phyloP scores from a whole-genome alignment of 2,113 vertebrate species.

The Hemibates koningsi region DNA sequence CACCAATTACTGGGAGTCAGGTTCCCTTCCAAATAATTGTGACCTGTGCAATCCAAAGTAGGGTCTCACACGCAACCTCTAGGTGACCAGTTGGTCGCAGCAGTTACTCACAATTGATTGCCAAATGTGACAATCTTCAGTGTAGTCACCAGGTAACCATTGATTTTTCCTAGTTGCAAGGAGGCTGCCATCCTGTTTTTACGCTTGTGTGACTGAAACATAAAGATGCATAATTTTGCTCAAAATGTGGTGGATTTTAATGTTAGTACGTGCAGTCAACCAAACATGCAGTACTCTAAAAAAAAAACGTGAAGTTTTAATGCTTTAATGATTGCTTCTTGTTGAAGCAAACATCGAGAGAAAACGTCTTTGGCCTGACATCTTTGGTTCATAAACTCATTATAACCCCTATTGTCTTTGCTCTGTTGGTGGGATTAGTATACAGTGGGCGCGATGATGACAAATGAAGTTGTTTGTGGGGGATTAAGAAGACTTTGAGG shows the following conservation, averaged over 20 bases:
- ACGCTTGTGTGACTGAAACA: neutral
- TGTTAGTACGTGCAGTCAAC: neutral
- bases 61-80: neutral
- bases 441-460: constrained; percentile 36
- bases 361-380: neutral
- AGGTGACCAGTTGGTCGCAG: fast-evolving
- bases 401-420: neutral
- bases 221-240: neutral
- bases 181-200: neutral
- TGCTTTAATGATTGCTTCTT: neutral
- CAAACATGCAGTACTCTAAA: neutral
- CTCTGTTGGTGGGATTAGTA: constrained; percentile 35
- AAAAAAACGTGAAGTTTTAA: neutral
- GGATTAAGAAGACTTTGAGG: constrained; percentile 68
- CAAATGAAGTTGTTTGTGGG: constrained; percentile 70
- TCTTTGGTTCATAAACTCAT: neutral
- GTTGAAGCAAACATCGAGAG: neutral
- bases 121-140: neutral
- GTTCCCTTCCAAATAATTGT: neutral
- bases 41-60: neutral
- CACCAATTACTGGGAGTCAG: fast-evolving
- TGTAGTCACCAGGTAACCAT: fast-evolving
- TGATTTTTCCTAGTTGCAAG: neutral
- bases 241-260: neutral
- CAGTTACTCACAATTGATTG: neutral